Evolutionary conservation across 2,797 vertebrate species (phyloP), one percentile per base, ranked within the genome.

Genomic region (Schizopygopsis pylzovi): DNA sequence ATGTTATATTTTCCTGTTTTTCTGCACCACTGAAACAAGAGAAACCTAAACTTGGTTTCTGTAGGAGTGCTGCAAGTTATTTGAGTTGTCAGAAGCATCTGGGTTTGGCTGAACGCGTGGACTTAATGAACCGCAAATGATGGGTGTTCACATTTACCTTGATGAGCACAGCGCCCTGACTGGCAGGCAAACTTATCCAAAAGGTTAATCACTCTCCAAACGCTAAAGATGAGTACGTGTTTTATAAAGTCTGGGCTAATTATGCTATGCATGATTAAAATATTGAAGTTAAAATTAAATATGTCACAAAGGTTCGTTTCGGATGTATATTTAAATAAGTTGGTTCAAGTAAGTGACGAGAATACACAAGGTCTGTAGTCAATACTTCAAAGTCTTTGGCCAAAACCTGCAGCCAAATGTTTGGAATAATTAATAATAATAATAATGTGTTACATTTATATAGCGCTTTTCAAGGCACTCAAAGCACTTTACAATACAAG

Each of bases 41-140:
- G 41, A 79, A 12, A 28, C 18, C 12, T 45, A 39, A n/a, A 45
- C 65, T 75, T 73, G 41, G 59, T 59, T 71, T 56, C 41, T 65
- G 68, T 37, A n/a, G 70, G 45, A 80, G 70, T 41, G 45, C 28
- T 71, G 47, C 59, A 77, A 76, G 73, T 37, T 72, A 63, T 75
- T 85, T 37, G 59, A 73, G 39, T 9, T 63, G 75, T 82, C 79
- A 65, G 81, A 73, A 65, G 45, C 84, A 52, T 33, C 43, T 68
- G 39, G 77, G 49, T 85, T 77, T 54, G 33, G 47, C 59, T 76
- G 77, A 61, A 72, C 13, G 33, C 22, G 3, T 25, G 18, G 33
- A 82, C 68, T 85, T 73, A 88, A 88, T 86, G 79, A 88, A 45
- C 73, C 49, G 20, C 43, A 43, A 9, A 43, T 82, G 67, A 88